Percentiles rank a stretch among this genome's conserved stretches.
These are phyloP conservation scores for Stegostoma tigrinum DNA, from an alignment of 2,113 vertebrate genomes.

Conservation along the genomic window DNA sequence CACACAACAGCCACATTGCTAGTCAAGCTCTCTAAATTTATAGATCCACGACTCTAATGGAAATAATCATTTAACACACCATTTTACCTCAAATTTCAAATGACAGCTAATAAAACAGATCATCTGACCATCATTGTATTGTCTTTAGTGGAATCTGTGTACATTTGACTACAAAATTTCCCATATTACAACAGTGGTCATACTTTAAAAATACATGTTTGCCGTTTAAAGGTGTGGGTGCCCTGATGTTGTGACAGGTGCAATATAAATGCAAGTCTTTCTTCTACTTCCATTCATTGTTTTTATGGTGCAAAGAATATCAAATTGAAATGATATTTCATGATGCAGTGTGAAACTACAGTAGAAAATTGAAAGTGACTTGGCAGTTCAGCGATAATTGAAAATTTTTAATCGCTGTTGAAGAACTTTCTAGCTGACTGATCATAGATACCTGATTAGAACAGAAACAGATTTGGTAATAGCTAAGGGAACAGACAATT, in stretches of 20 bases:
- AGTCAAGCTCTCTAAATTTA: neutral
- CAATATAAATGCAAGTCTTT: neutral
- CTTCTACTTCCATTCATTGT: neutral
- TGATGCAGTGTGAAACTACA: neutral
- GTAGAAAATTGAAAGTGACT: constrained; percentile 31
- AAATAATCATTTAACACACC: constrained; percentile 9
- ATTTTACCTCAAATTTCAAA: constrained; percentile 20
- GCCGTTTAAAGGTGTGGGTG: neutral
- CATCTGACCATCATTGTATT: neutral
- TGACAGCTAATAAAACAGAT: neutral
- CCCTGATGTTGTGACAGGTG: neutral
- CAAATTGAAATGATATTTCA: neutral
- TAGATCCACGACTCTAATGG: neutral
- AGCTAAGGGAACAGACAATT: constrained; percentile 29
- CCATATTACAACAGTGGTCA: neutral
- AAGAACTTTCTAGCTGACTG: constrained; percentile 28
- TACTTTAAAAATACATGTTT: neutral
- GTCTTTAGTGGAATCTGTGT: neutral
- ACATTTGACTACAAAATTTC: neutral
- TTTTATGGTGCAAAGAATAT: neutral
- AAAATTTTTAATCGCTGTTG: constrained; percentile 22
- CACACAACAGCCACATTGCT: neutral
- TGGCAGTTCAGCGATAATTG: constrained; percentile 11
- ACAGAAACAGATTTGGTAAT: constrained; percentile 23
- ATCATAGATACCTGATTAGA: constrained; percentile 33